Base-by-base conservation (phyloP, 2,888 invertebrate genomes). In the Agrypnus murinus region DNA sequence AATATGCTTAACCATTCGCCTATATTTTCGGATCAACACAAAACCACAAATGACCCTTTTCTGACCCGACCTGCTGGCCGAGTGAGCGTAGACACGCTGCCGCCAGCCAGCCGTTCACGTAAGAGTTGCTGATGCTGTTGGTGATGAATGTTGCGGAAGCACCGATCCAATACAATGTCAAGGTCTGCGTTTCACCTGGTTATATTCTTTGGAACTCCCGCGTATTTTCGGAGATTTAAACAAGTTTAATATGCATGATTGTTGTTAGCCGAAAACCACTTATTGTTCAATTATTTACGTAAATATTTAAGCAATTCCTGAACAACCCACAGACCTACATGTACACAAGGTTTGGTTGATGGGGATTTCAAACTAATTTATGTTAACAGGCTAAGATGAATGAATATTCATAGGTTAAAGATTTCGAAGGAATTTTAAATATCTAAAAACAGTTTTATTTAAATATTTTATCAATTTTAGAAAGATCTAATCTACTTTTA, bases 1-100 rank as follows among this genome's bases (percentile, higher is more conserved):
- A 55, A 65, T 55, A 10, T 14, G 48, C 34, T 25, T 62, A 38
- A 8, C 10, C 14, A 31, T 53, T 25, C 31, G 15, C 10, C n/a
- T 10, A 34, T n/a, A n/a, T 55, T 43, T 43, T 50, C 38, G 38
- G 50, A 19, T 25, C 40, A 63, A 34, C 62, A 19, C 25, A 17
- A 32, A 46, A 46, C 19, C 19, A 55, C 46, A 32, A 38, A 31
- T 71, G 75, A 74, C 73, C 74, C 69, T 48, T 46, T 59, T 60
- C 53, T 67, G 72, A 73, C 69, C 69, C 73, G 76, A 75, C 75
- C 75, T 50, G 71, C 64, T 76, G 72, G 73, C 77, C 77, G 75
- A 77, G 71, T 74, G 74, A 74, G 75, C 70, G 69, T 58, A 73
- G 73, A 73, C 68, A 65, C 63, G 62, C 63, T 45, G 46, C 58